Evolutionary conservation across 2,797 vertebrate genomes (phyloP).

Genomic region (Typhlichthys subterraneus): DNA sequence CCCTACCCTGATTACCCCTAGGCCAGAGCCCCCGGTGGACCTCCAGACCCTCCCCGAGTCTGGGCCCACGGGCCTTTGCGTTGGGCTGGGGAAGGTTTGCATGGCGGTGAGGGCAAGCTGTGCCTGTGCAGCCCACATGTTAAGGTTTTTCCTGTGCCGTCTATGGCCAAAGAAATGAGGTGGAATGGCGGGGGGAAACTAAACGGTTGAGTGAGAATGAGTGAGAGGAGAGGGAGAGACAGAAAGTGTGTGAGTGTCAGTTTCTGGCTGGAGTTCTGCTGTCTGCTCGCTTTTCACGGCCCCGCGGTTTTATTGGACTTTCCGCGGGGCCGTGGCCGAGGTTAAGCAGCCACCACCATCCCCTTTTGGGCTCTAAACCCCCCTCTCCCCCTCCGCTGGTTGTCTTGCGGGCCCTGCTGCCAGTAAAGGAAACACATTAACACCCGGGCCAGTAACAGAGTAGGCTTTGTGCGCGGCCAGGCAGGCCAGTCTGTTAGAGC

Average conservation of each 20-base stretch:
- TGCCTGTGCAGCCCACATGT: conserved; percentile 56
- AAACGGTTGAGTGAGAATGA: conserved; percentile 71
- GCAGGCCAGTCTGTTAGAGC: conserved; percentile 58
- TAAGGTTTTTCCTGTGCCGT: conserved; percentile 58
- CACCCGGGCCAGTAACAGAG: conserved; percentile 73
- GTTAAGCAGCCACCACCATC: conserved; percentile 71
- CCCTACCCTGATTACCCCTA: conserved; percentile 30
- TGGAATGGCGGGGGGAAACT: conserved; percentile 32
- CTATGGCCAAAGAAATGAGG: conserved; percentile 50
- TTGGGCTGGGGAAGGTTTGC: conserved; percentile 22
- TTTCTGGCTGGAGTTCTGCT: conserved; percentile 81
- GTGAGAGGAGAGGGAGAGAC: conserved; percentile 8
- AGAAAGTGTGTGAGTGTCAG: conserved; percentile 49
- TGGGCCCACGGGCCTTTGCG: conserved; percentile 45
- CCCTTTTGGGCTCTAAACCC: conserved; percentile 57
- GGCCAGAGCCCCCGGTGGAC: conserved; percentile 44
- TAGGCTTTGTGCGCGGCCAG: conserved; percentile 67
- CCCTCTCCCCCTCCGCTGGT: conserved; percentile 47
- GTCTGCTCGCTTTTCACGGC: conserved; percentile 77
- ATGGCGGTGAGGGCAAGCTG: conserved; percentile 50
- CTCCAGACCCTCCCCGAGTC: conserved; percentile 35
- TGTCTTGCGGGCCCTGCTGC: conserved; percentile 64
- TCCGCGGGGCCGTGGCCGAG: conserved; percentile 64
- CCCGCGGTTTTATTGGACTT: conserved; percentile 74
- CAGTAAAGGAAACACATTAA: conserved; percentile 80